Percentiles rank a stretch among this genome's conserved stretches.
phyloP scores from a whole-genome alignment of 1,140 invertebrate genomes.

The Magallana gigas region DNA sequence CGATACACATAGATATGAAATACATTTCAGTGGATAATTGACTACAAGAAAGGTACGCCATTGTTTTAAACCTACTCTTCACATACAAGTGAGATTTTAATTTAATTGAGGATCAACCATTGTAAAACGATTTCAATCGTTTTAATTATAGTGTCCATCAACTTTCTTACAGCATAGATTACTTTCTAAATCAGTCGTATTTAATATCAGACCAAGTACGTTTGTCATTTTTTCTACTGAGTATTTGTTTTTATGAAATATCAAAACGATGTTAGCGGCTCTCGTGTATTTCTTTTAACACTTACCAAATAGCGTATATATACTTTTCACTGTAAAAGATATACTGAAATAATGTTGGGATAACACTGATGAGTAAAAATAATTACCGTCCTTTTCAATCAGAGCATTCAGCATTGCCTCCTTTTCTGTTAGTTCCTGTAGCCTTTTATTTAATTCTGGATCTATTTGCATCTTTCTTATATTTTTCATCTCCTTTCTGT shows the following conservation, averaged over 20 bases:
- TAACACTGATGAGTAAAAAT: neutral
- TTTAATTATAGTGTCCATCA: too few relatives aligned
- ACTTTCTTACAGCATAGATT: too few relatives aligned
- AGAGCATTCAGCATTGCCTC: neutral
- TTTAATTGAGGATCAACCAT: too few relatives aligned
- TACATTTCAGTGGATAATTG: too few relatives aligned
- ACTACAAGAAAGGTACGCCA: too few relatives aligned
- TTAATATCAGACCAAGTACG: neutral
- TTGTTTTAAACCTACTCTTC: too few relatives aligned
- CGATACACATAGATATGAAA: too few relatives aligned
- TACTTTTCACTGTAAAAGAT: neutral
- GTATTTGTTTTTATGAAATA: neutral
- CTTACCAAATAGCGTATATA: neutral
- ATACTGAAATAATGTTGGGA: neutral
- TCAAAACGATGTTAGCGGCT: too few relatives aligned
- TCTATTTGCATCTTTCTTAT: neutral
- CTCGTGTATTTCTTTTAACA: neutral
- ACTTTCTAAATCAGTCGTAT: neutral
- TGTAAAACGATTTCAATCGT: too few relatives aligned
- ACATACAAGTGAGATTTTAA: too few relatives aligned
- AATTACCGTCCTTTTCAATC: neutral
- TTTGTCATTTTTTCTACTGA: neutral
- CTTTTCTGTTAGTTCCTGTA: neutral
- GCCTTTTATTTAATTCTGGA: neutral
- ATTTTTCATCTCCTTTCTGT: neutral